Percentiles rank a stretch among this genome's conserved stretches.
phyloP scores from a whole-genome alignment of 53 echinoderm and acorn worm species.

The Holothuria leucospilota region DNA sequence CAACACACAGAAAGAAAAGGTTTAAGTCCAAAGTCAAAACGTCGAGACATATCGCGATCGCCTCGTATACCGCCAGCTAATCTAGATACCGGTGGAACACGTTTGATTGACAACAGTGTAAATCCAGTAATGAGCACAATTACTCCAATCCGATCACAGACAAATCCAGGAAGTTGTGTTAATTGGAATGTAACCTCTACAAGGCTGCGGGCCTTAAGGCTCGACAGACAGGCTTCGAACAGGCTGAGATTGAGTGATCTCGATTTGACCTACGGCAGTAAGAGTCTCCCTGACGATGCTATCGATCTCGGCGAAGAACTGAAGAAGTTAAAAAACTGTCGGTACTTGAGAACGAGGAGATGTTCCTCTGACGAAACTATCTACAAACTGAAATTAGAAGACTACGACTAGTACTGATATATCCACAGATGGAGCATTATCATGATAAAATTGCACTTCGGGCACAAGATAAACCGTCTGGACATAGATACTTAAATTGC shows the following conservation, averaged over 20 bases:
- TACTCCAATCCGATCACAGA: background rate
- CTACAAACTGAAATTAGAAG: background rate
- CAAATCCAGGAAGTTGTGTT: background rate
- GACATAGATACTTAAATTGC: too few species aligned
- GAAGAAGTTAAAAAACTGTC: constrained; percentile 32
- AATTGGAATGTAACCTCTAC: constrained; percentile 8
- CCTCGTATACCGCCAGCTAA: background rate
- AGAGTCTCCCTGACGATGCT: background rate
- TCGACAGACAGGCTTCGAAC: constrained; percentile 30
- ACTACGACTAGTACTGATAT: too few species aligned
- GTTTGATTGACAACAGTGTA: background rate
- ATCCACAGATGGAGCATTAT: too few species aligned
- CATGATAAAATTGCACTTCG: too few species aligned
- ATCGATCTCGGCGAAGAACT: constrained; percentile 12
- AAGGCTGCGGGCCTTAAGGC: background rate
- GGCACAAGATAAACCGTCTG: too few species aligned
- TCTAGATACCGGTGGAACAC: background rate
- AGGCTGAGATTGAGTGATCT: constrained; percentile 23
- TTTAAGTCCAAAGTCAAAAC: background rate
- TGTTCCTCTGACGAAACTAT: constrained; percentile 24
- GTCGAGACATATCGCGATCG: constrained; percentile 7
- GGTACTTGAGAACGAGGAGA: constrained; percentile 12
- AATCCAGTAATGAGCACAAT: constrained; percentile 12
- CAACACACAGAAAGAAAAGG: background rate
- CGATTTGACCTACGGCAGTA: constrained; percentile 4